Conservation (phyloP, 1,140 invertebrate species). For the Schlechtendalia chinensis region DNA sequence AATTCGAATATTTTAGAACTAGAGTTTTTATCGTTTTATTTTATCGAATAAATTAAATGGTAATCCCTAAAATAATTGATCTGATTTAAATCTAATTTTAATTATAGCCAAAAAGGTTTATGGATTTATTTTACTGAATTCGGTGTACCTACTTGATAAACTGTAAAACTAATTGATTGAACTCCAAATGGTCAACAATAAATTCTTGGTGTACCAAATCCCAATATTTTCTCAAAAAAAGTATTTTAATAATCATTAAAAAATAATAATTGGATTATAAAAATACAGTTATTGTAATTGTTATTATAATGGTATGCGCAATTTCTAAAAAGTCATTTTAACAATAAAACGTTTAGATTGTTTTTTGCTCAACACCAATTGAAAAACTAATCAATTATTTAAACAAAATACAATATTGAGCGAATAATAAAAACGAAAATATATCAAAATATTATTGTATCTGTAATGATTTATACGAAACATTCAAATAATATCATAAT, state of each 20-base stretch:
- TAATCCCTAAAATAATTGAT: background rate
- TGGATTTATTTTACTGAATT: background rate
- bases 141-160: too few relatives aligned
- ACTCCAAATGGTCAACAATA: background rate
- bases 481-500: too few relatives aligned
- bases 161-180: background rate
- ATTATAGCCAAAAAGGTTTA: background rate
- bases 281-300: background rate
- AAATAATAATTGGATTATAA: background rate
- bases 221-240: background rate
- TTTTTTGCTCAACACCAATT: too few relatives aligned
- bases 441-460: too few relatives aligned
- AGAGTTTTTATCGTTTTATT: background rate
- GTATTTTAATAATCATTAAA: too few relatives aligned
- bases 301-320: background rate
- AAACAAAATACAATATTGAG: too few relatives aligned
- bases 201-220: background rate
- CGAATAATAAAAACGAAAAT: too few relatives aligned
- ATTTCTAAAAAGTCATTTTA: too few relatives aligned
- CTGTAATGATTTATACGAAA: too few relatives aligned
- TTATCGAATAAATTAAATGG: background rate
- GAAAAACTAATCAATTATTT: too few relatives aligned
- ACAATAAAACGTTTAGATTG: too few relatives aligned
- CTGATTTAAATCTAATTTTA: background rate
- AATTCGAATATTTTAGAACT: too few relatives aligned